These are phyloP conservation scores for Toxotes lorentzi DNA, from an alignment of 2,797 vertebrate species.

Conservation along the genomic window DNA sequence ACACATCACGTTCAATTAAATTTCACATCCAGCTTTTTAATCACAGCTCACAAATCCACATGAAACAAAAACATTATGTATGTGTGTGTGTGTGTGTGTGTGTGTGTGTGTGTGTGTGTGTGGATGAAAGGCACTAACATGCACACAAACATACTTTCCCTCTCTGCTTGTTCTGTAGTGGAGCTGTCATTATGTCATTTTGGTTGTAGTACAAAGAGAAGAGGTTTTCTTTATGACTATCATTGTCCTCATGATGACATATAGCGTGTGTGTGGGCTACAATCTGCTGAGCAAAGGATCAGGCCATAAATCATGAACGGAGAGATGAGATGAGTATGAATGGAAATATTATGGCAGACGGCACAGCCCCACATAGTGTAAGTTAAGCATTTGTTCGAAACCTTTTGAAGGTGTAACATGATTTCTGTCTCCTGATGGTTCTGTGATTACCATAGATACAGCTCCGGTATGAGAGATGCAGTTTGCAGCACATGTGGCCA, in stretches of 20 bases:
- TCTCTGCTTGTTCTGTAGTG: conserved; percentile 50
- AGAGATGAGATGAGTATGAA: conserved; percentile 46
- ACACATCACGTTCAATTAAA: conserved; percentile 68
- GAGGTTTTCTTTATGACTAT: conserved; percentile 68
- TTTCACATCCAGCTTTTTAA: conserved; percentile 75
- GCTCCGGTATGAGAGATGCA: conserved; percentile 51
- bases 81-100: conserved; percentile 13
- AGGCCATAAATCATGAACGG: conserved; percentile 60
- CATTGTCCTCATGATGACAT: conserved; percentile 72
- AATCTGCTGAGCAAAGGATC: conserved; percentile 54
- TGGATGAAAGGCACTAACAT: conserved; percentile 51
- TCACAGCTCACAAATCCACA: conserved; percentile 70
- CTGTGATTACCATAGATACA: conserved; percentile 55
- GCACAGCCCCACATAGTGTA: conserved; percentile 30
- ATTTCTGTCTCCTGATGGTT: conserved; percentile 56
- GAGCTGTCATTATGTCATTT: conserved; percentile 79
- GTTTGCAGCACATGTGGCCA: conserved; percentile 68
- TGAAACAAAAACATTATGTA: conserved; percentile 68
- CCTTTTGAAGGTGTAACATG: conserved; percentile 70
- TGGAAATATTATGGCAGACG: conserved; percentile 61
- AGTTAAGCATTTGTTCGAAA: conserved; percentile 56
- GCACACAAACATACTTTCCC: conserved; percentile 55
- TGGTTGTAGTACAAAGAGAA: conserved; percentile 74
- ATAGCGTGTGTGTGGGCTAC: conserved; percentile 56
- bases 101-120: conserved; percentile 22